Evolutionary conservation across 2,113 vertebrate genomes (phyloP).

Genomic region (Oryctolagus cuniculus): mOryCun1.1 NC_091432.1:21534001-21534500

Average conservation of each 20-base stretch:
- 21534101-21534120: constrained; percentile 6
- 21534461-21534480: background rate
- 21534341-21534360: background rate
- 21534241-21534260: background rate
- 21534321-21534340: background rate
- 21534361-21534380: background rate
- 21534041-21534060: no score
- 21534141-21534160: background rate
- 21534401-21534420: background rate
- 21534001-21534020: no score
- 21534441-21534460: background rate
- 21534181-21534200: background rate
- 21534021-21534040: no score
- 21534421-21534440: background rate
- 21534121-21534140: background rate
- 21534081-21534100: background rate
- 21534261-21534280: background rate
- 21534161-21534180: background rate
- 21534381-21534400: background rate
- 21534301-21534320: background rate
- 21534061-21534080: no score
- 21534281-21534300: background rate
- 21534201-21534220: background rate
- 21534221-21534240: background rate
- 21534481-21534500: background rate